Base-by-base conservation (phyloP, 2,113 vertebrate species). In the Indicator indicator region DNA sequence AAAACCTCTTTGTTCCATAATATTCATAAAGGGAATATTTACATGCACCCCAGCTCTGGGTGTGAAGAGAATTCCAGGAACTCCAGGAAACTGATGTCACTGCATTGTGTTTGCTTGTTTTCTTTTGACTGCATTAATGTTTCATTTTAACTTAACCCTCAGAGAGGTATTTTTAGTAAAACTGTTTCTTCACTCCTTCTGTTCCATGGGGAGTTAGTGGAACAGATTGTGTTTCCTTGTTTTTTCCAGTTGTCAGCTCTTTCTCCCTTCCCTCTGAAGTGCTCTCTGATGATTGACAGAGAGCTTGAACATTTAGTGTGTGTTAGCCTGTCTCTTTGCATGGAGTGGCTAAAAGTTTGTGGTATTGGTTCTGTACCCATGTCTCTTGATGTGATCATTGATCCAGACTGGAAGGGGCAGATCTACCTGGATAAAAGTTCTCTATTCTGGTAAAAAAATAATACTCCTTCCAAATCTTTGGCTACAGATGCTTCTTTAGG, bases 101-200 rank as follows among this genome's bases (percentile, higher is more conserved):
- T 76, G 60, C 59, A 89, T 90, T 86, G 88, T 94, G 69, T 84
- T 82, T 71, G 79, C 91, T 93, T 92, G 84, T 94, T 88, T 52
- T 83, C 89, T 52, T 96, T 80, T 69, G 62, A 71, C 73, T 55
- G 71, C 60, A 46, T 77, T 86, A 58, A 90, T 86, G 92, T 95
- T 95, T 94, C 94, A 97, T 96, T 96, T 95, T 94, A 91, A 94
- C 95, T 95, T 96, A 96, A 95, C 92, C 90, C 95, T 94, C 92
- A 42, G 73, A 95, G 64, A 33, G 30, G 8, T 95, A 94, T 94
- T 96, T 94, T 95, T 95, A 95, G 94, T 84, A 84, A 94, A 96
- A 82, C 70, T 20, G 20, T 86, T 94, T 95, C 86, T 96, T 88
- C 67, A 17, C 36, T 86, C 48, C 84, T 90, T 19, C 69, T 65